Percentiles rank a stretch among this genome's conserved stretches.
Evolutionary conservation across 2,888 invertebrate species (phyloP).

Genomic region (Panzeria rudis): DNA sequence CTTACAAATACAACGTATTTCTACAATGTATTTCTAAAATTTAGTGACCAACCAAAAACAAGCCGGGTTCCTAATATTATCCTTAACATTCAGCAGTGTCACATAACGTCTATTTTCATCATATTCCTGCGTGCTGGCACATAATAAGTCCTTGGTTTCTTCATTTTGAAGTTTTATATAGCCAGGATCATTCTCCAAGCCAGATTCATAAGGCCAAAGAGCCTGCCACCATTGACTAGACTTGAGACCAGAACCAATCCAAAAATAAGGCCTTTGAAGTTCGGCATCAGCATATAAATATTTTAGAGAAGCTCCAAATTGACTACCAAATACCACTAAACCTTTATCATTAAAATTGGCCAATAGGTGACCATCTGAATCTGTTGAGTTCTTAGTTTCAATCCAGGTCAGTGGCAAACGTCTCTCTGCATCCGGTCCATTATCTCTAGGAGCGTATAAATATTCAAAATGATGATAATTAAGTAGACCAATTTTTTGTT

Average conservation of each 20-base stretch:
- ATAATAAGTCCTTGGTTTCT: conserved; percentile 34
- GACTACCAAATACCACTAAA: conserved; percentile 58
- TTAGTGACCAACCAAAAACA: conserved; percentile 32
- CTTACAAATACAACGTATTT: too few relatives aligned
- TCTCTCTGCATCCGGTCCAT: conserved; percentile 64
- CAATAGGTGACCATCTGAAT: conserved; percentile 66
- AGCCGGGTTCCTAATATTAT: conserved; percentile 20
- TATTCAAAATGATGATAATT: conserved; percentile 69
- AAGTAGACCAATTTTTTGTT: conserved; percentile 44
- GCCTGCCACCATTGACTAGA: conserved; percentile 64
- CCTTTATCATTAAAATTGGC: conserved; percentile 25
- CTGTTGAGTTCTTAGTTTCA: conserved; percentile 67
- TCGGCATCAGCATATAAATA: conserved; percentile 66
- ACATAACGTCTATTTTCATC: conserved; percentile 68
- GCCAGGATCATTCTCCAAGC: not conserved
- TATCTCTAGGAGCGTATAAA: conserved; percentile 72
- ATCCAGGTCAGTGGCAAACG: conserved; percentile 71
- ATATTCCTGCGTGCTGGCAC: conserved; percentile 53
- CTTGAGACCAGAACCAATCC: conserved; percentile 62
- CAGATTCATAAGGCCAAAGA: conserved; percentile 43
- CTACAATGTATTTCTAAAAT: conserved; percentile 18
- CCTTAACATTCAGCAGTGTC: conserved; percentile 10
- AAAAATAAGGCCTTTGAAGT: conserved; percentile 55
- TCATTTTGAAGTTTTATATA: conserved; percentile 44
- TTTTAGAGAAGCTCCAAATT: conserved; percentile 43